Evolutionary conservation across 2,113 vertebrate genomes (phyloP).

Genomic region (Salminus brasiliensis): DNA sequence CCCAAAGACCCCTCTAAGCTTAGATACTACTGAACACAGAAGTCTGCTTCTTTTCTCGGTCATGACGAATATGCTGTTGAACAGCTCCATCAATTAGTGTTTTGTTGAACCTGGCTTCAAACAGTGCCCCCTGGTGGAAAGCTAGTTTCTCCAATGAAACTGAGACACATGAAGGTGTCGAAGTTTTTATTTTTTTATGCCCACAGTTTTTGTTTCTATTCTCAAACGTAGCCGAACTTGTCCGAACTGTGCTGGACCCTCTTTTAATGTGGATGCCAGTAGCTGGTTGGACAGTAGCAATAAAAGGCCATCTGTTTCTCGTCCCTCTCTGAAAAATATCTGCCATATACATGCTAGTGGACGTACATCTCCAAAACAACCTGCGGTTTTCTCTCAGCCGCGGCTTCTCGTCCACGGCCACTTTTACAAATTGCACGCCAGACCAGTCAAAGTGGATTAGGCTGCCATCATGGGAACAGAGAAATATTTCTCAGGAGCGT

Average conservation of each 20-base stretch:
- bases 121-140: neutral
- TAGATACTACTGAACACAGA: too few relatives aligned
- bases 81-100: too few relatives aligned
- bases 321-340: constrained; percentile 1
- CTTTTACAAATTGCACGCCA: constrained; percentile 1
- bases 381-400: neutral
- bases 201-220: too few relatives aligned
- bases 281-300: neutral
- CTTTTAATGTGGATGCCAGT: neutral
- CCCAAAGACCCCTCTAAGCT: too few relatives aligned
- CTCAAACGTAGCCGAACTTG: too few relatives aligned
- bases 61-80: too few relatives aligned
- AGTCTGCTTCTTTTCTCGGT: too few relatives aligned
- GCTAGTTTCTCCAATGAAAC: too few relatives aligned
- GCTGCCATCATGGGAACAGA: constrained; percentile 10
- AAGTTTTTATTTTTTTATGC: neutral
- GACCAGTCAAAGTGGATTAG: neutral
- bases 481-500: neutral
- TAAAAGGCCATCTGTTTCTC: neutral
- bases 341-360: neutral
- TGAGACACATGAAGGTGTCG: neutral
- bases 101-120: neutral
- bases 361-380: neutral
- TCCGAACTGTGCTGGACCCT: too few relatives aligned
- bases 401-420: neutral